A percentile compares a stretch with the other conserved stretches of the same genome.
Evolutionary conservation across 2,797 vertebrate genomes (phyloP).

Genomic region (Chaenodraco wilsoni): DNA sequence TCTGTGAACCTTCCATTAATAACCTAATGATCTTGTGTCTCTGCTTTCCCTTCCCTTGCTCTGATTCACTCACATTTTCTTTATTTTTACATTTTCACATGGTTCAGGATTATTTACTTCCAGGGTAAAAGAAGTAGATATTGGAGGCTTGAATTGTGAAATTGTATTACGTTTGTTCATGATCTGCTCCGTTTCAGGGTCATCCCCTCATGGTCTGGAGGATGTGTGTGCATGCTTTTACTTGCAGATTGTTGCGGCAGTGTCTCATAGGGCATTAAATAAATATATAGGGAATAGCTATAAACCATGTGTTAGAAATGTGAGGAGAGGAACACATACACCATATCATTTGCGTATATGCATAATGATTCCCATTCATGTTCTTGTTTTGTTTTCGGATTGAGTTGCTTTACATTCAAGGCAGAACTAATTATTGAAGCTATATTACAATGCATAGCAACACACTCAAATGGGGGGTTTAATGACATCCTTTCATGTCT

Average conservation of each 20-base stretch:
- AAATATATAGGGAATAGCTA: not conserved
- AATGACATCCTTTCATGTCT: conserved; percentile 8
- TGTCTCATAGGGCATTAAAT: not conserved
- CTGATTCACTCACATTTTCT: not conserved
- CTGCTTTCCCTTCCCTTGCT: not conserved
- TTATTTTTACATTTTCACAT: not conserved
- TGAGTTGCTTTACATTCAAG: conserved; percentile 15
- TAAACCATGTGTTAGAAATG: conserved; percentile 6
- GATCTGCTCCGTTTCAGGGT: too few species aligned
- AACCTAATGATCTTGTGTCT: not conserved
- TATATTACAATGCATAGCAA: not conserved
- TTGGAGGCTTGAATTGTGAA: too few species aligned
- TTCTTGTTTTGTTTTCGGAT: not conserved
- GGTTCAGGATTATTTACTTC: not conserved
- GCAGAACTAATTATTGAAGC: not conserved
- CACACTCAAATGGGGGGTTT: not conserved
- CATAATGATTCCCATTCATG: conserved; percentile 4
- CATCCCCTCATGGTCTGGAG: too few species aligned
- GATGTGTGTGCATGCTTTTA: not conserved
- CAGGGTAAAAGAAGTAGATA: too few species aligned
- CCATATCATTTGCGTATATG: conserved; percentile 26
- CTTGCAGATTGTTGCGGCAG: not conserved
- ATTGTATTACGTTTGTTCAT: too few species aligned
- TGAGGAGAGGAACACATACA: not conserved
- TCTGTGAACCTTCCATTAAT: conserved; percentile 9